Conservation (phyloP, 2,797 vertebrate species). For the Echiichthys vipera region DNA sequence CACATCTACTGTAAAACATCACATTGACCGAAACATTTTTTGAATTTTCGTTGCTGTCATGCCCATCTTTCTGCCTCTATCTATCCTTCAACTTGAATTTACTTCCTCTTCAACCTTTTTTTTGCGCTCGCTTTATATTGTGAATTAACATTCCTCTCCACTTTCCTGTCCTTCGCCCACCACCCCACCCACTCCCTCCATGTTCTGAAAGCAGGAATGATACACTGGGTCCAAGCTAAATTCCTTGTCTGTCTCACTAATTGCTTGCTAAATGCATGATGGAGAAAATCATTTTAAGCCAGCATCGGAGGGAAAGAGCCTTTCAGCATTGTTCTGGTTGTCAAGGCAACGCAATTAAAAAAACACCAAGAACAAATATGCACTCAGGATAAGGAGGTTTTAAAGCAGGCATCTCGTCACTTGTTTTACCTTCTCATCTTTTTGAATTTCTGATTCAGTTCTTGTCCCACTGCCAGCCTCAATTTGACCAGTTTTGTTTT, state of each 20-base stretch:
- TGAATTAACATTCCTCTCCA: conserved; percentile 70
- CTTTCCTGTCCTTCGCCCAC: conserved; percentile 10
- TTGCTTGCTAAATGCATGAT: conserved; percentile 82
- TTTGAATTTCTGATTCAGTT: conserved; percentile 54
- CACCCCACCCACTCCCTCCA: conserved; percentile 54
- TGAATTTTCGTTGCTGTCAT: not conserved
- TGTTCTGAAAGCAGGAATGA: conserved; percentile 73
- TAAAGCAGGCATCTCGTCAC: conserved; percentile 43
- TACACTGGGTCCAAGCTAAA: conserved; percentile 76
- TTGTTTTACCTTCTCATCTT: conserved; percentile 31
- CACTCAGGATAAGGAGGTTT: conserved; percentile 71
- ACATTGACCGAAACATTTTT: conserved; percentile 21
- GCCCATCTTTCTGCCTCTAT: conserved; percentile 5
- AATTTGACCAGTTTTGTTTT: conserved; percentile 43
- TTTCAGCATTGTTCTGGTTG: conserved; percentile 82
- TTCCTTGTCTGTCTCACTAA: conserved; percentile 80
- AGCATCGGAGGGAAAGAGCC: conserved; percentile 70
- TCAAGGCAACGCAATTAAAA: conserved; percentile 78
- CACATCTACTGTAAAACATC: conserved; percentile 21
- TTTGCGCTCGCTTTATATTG: conserved; percentile 32
- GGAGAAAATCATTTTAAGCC: conserved; percentile 81
- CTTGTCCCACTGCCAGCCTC: conserved; percentile 46
- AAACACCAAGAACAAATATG: conserved; percentile 71
- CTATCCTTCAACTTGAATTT: conserved; percentile 52
- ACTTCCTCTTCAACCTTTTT: conserved; percentile 27